Evolutionary conservation across 2,113 vertebrate genomes (phyloP), one percentile per base, ranked within the genome.

Genomic region (Sialia sialis): DNA sequence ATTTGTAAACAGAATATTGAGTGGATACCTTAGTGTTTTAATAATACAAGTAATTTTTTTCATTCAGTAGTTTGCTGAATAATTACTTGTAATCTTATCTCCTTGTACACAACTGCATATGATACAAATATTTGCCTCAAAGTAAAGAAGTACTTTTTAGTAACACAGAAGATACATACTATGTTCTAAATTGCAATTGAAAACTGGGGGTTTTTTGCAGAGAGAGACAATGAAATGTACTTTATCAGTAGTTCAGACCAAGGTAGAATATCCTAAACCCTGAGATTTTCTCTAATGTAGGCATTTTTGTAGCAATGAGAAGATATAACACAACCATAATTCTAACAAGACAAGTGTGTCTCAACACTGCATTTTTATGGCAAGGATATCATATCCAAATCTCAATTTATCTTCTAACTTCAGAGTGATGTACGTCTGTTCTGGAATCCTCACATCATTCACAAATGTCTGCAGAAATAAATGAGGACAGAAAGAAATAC

Each of bases 381-480:
- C 83, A 99, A 99, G 99, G 99, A 99, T 99, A 99, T 99, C 99
- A 98, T 99, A 99, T 97, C 99, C 99, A 98, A 99, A 99, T 98
- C 99, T 98, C 95, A 99, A 96, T 96, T 99, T 99, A 97, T 99
- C 99, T 96, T 99, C 99, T 93, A 99, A 96, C 97, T 99, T 99
- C 96, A 99, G 97, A 64, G 99, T 99, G 95, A 99, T 98, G 41
- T 99, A 99, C 83, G 98, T 99, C 96, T 99, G 99, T 93, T 99
- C 99, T 94, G 99, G 99, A 97, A 99, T 99, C 87, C 99, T 98
- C 74, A 99, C 98, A 96, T 99, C 99, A 88, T 99, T 99, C 83
- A 99, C 99, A 98, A 99, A 99, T 4, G 99, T 99, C 99, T 99
- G 95, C 13, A 95, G 84, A 84, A 77, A 94, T 66, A 97, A 90